Evolutionary conservation across 1,140 invertebrate genomes (phyloP), one percentile per base, ranked within the genome.

Genomic region (Neodiprion pinetum): DNA sequence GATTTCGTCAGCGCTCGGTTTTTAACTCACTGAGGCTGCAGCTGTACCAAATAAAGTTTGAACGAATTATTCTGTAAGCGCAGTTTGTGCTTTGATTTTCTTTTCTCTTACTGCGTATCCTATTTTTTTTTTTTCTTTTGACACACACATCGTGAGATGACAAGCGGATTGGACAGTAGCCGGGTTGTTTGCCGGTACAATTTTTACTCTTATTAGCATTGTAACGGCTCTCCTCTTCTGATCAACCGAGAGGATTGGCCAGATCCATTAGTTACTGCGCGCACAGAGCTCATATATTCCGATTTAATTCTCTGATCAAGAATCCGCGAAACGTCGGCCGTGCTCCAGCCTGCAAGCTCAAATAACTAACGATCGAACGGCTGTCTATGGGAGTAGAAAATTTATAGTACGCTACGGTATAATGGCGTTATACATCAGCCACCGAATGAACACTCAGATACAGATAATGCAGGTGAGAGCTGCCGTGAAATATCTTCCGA

Each of bases 291-390:
- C 53, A 17, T 61, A 61, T 61, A 61, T 61, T 17, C 53, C n/a
- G 53, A 61, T 61, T 61, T 61, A 61, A 61, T 61, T 61, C 53
- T 61, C 53, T 61, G 53, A 61, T 61, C 53, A 14, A 61, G 11
- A 61, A 5, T 17, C n/a, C 53, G 9, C 28, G 53, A 61, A 61
- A 14, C 11, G 53, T 40, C 28, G 28, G 28, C 28, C 28, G 28
- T 40, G 28, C 5, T 40, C 5, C 28, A 1, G 53, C 53, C 9
- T 61, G 53, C 53, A 61, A 17, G 28, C 53, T 17, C 53, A 61
- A 61, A 61, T 61, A 61, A 61, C 53, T 61, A 61, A 61, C 53
- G 28, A 40, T 40, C 28, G 11, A 61, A 61, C 53, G 53, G 53
- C 53, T 61, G 53, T 61, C 53, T 61, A 17, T 9, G 53, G 9